Percentiles rank a stretch among this genome's conserved stretches.
phyloP scores from a whole-genome alignment of 2,797 vertebrate species.

The Pantherophis alleghaniensis region DNA sequence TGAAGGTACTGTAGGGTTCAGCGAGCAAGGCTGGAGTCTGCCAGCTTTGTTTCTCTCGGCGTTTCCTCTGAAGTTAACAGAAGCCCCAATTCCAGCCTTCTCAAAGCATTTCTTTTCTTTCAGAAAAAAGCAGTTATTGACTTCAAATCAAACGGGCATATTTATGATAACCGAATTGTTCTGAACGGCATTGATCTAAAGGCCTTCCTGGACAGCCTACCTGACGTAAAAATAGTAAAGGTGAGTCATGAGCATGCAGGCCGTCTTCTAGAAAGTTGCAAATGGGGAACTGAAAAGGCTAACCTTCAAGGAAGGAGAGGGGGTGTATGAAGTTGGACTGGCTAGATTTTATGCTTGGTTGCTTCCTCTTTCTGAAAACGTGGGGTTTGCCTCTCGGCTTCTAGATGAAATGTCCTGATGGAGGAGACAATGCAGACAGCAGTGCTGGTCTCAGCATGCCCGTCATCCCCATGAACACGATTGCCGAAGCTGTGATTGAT shows the following conservation, averaged over 20 bases:
- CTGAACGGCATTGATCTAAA: conserved; percentile 97
- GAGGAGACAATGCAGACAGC: conserved; percentile 83
- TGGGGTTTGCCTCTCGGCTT: neutral
- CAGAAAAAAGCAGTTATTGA: conserved; percentile 99
- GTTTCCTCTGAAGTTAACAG: neutral
- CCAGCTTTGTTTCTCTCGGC: neutral
- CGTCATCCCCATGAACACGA: conserved; percentile 98
- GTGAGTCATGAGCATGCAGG: conserved; percentile 67
- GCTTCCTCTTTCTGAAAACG: neutral
- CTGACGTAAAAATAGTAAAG: conserved; percentile 97
- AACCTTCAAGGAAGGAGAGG: neutral
- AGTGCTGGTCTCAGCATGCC: conserved; percentile 94
- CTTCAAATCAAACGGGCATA: conserved; percentile 98
- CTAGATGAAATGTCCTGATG: conserved; percentile 93
- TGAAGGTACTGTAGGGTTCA: conserved; percentile 80
- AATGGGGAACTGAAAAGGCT: neutral
- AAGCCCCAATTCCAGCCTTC: neutral
- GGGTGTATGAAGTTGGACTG: too few species aligned
- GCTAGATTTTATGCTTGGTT: neutral
- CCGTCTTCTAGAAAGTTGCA: neutral
- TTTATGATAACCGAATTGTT: conserved; percentile 98
- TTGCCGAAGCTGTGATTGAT: conserved; percentile 97
- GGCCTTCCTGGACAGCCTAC: conserved; percentile 95
- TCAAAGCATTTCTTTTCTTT: neutral
- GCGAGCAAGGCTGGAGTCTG: too few species aligned